Evolutionary conservation across 2,113 vertebrate genomes (phyloP).

Genomic region (Astur gentilis): DNA sequence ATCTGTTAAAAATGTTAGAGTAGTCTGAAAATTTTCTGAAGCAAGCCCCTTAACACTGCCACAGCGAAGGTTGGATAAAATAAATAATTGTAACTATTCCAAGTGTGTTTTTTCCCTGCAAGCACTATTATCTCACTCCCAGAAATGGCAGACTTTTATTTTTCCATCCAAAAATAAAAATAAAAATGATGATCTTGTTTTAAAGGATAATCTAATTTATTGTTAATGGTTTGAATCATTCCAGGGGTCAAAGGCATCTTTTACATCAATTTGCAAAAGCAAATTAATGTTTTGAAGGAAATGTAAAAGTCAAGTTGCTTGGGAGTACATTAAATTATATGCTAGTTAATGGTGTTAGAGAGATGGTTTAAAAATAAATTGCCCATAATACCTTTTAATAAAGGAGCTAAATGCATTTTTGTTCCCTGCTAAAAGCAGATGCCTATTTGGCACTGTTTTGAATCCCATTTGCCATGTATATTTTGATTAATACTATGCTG

Average conservation of each 20-base stretch:
- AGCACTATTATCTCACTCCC: neutral
- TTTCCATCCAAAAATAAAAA: slow-evolving; percentile 19
- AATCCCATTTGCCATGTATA: slow-evolving; percentile 79
- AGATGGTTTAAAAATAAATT: slow-evolving; percentile 77
- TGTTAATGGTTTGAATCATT: slow-evolving; percentile 68
- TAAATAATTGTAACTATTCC: neutral
- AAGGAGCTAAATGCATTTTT: slow-evolving; percentile 67
- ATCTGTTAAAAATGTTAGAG: neutral
- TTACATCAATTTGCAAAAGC: slow-evolving; percentile 70
- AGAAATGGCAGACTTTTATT: slow-evolving; percentile 12
- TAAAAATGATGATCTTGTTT: slow-evolving; percentile 38
- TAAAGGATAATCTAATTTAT: slow-evolving; percentile 72
- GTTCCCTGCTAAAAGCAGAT: slow-evolving; percentile 72
- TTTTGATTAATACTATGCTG: slow-evolving; percentile 89
- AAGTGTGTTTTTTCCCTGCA: neutral
- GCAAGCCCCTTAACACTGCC: neutral
- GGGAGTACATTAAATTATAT: slow-evolving; percentile 75
- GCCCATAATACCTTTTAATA: slow-evolving; percentile 75
- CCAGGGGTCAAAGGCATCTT: slow-evolving; percentile 68
- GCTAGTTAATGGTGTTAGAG: slow-evolving; percentile 74
- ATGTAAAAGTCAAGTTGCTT: slow-evolving; percentile 74
- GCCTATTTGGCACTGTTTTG: slow-evolving; percentile 75
- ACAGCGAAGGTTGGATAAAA: neutral
- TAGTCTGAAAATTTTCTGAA: neutral
- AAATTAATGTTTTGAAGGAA: slow-evolving; percentile 77